Evolutionary conservation across 2,797 vertebrate genomes (phyloP).

Genomic region (Gastrophryne carolinensis): DNA sequence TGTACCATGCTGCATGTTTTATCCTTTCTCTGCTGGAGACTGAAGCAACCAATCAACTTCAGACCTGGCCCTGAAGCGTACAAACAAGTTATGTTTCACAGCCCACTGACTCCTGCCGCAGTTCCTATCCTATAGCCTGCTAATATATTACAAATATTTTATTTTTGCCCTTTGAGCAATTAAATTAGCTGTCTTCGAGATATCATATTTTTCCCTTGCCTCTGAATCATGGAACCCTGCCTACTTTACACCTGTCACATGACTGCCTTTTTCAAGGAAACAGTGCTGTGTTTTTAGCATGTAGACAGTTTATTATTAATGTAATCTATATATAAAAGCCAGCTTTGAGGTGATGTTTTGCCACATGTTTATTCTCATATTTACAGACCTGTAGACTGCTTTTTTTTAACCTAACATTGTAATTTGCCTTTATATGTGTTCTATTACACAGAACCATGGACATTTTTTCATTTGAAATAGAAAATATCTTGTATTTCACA

Average conservation of each 20-base stretch:
- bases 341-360: not conserved
- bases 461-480: too few relatives aligned
- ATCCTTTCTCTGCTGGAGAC: not conserved
- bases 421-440: too few relatives aligned
- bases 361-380: too few relatives aligned
- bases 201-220: not conserved
- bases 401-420: too few relatives aligned
- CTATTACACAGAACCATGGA: too few relatives aligned
- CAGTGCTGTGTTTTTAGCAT: not conserved
- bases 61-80: conserved; percentile 26
- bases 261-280: accelerated
- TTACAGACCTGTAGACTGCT: too few relatives aligned
- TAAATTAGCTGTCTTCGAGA: not conserved
- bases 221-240: not conserved
- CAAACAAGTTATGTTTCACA: conserved; percentile 28
- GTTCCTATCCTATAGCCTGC: conserved; percentile 13
- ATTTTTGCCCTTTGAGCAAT: conserved; percentile 15
- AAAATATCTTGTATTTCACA: too few relatives aligned
- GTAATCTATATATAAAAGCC: not conserved
- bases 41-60: not conserved
- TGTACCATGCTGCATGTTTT: not conserved
- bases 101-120: conserved; percentile 5
- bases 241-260: accelerated
- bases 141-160: conserved; percentile 13
- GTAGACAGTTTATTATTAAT: too few relatives aligned